Base-by-base conservation (phyloP, 2,888 invertebrate genomes). In the Drosophila mimetica region DNA sequence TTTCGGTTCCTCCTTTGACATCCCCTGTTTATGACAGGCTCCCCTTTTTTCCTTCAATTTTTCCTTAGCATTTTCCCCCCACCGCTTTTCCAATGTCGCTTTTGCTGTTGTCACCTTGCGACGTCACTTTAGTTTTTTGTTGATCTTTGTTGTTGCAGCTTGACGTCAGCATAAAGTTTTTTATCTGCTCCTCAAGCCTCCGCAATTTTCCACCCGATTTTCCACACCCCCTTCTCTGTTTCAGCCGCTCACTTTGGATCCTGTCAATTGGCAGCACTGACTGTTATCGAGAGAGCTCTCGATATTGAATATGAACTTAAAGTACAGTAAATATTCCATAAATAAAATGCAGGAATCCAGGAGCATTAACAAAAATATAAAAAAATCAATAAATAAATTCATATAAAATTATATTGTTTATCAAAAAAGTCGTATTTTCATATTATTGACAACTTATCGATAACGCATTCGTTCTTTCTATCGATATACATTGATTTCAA, bases 261-360 rank as follows among this genome's bases (percentile, higher is more conserved):
- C 78, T 57, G 71, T 67, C 74, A 79, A 86, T 82, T 87, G 88
- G 71, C 83, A 74, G 88, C 86, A 74, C 79, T 75, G 64, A 87
- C 87, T 78, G 85, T 84, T 78, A 39, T 7, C 25, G 55, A 14
- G 14, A 39, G 39, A 36, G 55, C 46, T 22, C 18, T 8, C 13
- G 61, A 41, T 67, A 61, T 46, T 53, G 30, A 47, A 61, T 25
- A 30, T n/a, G 18, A 37, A 44, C 67, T 53, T 42, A 28, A 37
- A 44, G 14, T 44, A 60, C 61, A 61, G 60, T 30, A 5, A n/a
- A 16, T 28, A 61, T n/a, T 60, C 44, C n/a, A 9, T 59, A 20
- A 36, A n/a, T 9, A 1, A 13, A 53, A 53, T n/a, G n/a, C n/a
- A 9, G n/a, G 2, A 0, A 8, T 0, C 1, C 13, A n/a, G n/a